These are phyloP conservation scores for Cryptotermes secundus DNA, from an alignment of 1,140 invertebrate genomes.

Conservation along the genomic window DNA sequence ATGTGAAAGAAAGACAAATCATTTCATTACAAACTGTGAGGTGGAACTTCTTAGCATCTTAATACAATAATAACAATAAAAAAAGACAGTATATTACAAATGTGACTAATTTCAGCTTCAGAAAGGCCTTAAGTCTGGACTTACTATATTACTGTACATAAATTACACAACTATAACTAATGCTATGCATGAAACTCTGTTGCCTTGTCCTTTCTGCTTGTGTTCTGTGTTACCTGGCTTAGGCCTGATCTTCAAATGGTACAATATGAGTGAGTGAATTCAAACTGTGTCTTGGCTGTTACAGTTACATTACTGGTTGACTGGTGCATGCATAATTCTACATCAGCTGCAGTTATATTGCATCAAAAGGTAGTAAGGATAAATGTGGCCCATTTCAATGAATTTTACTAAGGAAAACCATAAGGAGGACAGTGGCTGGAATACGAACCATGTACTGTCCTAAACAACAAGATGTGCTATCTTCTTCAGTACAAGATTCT, in stretches of 20 bases:
- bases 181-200: not conserved
- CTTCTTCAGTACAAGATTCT: too few relatives aligned
- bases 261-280: not conserved
- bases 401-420: too few relatives aligned
- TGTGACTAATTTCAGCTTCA: not conserved
- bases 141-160: conserved; percentile 12
- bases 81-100: not conserved
- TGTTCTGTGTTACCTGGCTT: not conserved
- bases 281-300: too few relatives aligned
- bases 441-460: too few relatives aligned
- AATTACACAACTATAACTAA: not conserved
- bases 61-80: not conserved
- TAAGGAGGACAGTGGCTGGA: too few relatives aligned
- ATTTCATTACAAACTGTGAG: not conserved
- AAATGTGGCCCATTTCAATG: too few relatives aligned
- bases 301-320: too few relatives aligned
- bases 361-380: too few relatives aligned
- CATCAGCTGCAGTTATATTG: too few relatives aligned
- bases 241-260: not conserved
- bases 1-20: not conserved
- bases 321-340: too few relatives aligned
- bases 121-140: conserved; percentile 1
- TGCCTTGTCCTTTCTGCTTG: not conserved
- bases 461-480: too few relatives aligned
- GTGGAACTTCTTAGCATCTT: conserved; percentile 16